Evolutionary conservation across 2,888 invertebrate species (phyloP).

Genomic region (Peribatodes rhomboidaria): DNA sequence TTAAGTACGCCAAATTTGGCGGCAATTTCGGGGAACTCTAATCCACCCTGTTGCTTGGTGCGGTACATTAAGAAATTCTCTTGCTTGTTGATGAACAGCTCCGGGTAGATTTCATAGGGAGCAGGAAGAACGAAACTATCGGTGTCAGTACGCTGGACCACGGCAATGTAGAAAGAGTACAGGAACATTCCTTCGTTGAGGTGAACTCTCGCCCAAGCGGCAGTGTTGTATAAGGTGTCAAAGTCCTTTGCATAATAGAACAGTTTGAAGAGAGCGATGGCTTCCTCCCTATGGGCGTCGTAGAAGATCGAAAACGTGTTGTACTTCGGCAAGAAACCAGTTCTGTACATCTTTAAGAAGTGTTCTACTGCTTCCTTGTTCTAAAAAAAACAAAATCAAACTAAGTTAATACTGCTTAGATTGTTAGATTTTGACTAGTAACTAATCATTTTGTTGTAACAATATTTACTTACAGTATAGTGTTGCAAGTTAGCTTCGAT

Average conservation of each 20-base stretch:
- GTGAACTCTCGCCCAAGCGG: constrained; percentile 85
- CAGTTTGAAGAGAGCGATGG: constrained; percentile 84
- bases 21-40: constrained; percentile 64
- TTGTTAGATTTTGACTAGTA: background rate
- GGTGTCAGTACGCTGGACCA: constrained; percentile 86
- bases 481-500: constrained; percentile 70
- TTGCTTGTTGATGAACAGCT: constrained; percentile 88
- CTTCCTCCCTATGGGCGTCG: constrained; percentile 78
- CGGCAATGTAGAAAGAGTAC: constrained; percentile 87
- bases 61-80: constrained; percentile 79
- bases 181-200: constrained; percentile 88
- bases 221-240: constrained; percentile 86
- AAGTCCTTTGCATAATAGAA: constrained; percentile 88
- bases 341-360: constrained; percentile 73
- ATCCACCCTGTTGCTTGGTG: constrained; percentile 74
- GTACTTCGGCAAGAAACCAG: constrained; percentile 80
- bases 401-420: background rate
- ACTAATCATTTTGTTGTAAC: background rate
- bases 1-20: constrained; percentile 72
- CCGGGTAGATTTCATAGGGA: constrained; percentile 89
- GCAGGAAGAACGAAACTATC: constrained; percentile 87
- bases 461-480: constrained; percentile 66
- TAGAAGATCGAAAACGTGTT: constrained; percentile 83
- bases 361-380: constrained; percentile 76
- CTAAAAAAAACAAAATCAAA: constrained; percentile 52